Evolutionary conservation across 2,888 invertebrate genomes (phyloP).

Genomic region (Deilephila porcellus): DNA sequence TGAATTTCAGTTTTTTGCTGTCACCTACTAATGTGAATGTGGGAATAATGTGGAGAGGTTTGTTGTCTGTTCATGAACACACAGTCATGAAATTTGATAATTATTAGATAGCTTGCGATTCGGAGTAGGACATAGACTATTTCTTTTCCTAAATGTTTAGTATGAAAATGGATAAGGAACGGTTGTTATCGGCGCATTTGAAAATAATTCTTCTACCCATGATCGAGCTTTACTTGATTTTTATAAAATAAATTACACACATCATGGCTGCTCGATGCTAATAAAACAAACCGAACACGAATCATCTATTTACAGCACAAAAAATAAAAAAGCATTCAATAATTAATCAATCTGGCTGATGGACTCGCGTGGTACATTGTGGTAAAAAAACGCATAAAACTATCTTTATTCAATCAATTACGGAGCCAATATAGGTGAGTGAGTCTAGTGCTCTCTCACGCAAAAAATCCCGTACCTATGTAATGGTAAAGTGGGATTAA

Average conservation of each 20-base stretch:
- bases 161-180: too few species aligned
- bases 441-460: conserved; percentile 49
- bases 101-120: too few species aligned
- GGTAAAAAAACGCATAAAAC: not conserved
- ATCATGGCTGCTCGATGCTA: too few species aligned
- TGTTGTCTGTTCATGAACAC: too few species aligned
- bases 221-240: too few species aligned
- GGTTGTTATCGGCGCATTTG: too few species aligned
- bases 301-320: not conserved
- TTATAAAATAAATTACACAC: too few species aligned
- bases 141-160: too few species aligned
- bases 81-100: too few species aligned
- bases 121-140: too few species aligned
- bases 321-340: not conserved
- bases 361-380: not conserved
- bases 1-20: not conserved
- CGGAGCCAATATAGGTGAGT: conserved; percentile 57
- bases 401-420: conserved; percentile 40
- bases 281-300: not conserved
- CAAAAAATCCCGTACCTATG: conserved; percentile 45
- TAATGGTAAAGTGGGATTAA: conserved; percentile 4
- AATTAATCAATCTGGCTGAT: not conserved
- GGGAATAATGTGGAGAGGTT: too few species aligned
- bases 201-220: too few species aligned
- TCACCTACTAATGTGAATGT: not conserved